Evolutionary conservation across 2,888 invertebrate species (phyloP).

Genomic region (Andrena chrysosceles): DNA sequence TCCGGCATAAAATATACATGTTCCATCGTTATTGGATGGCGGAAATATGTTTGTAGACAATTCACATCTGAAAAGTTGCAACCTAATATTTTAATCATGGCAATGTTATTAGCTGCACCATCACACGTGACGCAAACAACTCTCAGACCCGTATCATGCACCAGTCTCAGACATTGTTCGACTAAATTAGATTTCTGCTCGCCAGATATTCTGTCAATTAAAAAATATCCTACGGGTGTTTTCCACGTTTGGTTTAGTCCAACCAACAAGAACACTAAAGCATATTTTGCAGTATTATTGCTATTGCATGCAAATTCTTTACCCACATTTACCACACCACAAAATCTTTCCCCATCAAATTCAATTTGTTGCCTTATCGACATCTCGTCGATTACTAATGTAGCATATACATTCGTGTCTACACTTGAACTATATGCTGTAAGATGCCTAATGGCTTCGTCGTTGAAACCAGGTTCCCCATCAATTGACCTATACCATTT

Average conservation of each 20-base stretch:
- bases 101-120: background rate
- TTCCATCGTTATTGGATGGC: no score
- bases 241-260: slow-evolving; percentile 5
- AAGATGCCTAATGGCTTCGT: background rate
- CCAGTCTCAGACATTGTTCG: background rate
- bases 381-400: background rate
- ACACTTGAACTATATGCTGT: background rate
- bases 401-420: background rate
- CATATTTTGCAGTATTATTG: slow-evolving; percentile 2
- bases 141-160: slow-evolving; percentile 2
- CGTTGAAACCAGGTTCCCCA: background rate
- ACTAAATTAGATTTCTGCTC: slow-evolving; percentile 11
- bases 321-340: background rate
- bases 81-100: background rate
- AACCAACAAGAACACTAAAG: slow-evolving; percentile 8
- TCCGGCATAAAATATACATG: no score
- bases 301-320: background rate
- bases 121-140: background rate
- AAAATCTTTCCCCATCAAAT: background rate
- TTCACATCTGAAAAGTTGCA: background rate
- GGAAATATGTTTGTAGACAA: background rate
- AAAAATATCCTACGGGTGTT: slow-evolving; percentile 6
- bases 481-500: background rate
- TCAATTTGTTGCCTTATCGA: background rate
- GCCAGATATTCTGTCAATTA: background rate